Evolutionary conservation across 2,113 vertebrate genomes (phyloP), one percentile per base, ranked within the genome.

Genomic region (Lepisosteus oculatus): DNA sequence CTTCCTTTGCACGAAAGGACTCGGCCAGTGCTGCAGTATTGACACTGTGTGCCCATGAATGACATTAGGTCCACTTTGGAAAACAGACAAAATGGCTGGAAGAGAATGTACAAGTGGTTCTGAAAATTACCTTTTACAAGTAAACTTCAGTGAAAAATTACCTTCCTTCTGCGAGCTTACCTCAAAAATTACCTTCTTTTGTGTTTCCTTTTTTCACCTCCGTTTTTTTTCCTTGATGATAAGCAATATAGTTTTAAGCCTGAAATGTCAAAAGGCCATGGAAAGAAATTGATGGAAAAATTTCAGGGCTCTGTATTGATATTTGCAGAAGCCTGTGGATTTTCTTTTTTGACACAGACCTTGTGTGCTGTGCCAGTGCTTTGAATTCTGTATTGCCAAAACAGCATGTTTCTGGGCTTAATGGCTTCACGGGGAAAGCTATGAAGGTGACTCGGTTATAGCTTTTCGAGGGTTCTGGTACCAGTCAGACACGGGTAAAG

Each of bases 211-310:
- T 64, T 67, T 69, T 55, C 67, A 65, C 62, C 51, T 8, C 17
- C 45, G 69, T 74, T 69, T 61, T 62, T 92, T 89, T 89, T 90
- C 92, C 89, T 93, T 92, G 91, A 93, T 93, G 90, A 91, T 92
- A 92, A 92, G 92, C 90, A 94, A 92, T 92, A 91, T 90, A 87
- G 92, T 93, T 93, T 94, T 93, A 92, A 93, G 91, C 89, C 92
- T 90, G 92, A 94, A 94, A 94, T 94, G 92, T 94, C 93, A 93
- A 81, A 89, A 93, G 91, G 91, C 91, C 91, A 87, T 83, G 87
- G 91, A 91, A 92, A 91, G 88, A 92, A 92, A 92, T 89, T 92
- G 89, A 90, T 91, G 88, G 90, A 90, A 91, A 76, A 93, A 92
- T 94, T 92, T 93, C 87, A 89, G 89, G 86, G 90, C 89, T 92